Percentiles rank a stretch among this genome's conserved stretches.
Conservation (phyloP, 2,797 vertebrate genomes). For the Podarcis lilfordi region DNA sequence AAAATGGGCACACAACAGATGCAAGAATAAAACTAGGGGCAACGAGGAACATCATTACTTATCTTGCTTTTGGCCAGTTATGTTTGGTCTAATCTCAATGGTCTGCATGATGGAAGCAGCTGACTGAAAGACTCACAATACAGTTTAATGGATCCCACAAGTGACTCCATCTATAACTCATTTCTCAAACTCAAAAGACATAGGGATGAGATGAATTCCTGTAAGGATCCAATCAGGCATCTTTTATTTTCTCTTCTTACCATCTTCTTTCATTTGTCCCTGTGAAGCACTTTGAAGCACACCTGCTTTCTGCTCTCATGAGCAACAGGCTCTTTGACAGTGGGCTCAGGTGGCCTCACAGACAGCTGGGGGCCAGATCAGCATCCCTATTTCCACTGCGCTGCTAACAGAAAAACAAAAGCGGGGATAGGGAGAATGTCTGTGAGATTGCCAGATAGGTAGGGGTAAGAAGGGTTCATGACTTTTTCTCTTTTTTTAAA, state of each 20-base stretch:
- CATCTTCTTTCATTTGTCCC: not conserved
- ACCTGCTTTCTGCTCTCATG: not conserved
- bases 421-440: not conserved
- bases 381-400: not conserved
- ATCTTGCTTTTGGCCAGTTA: not conserved
- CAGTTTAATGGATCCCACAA: not conserved
- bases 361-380: not conserved
- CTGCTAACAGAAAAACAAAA: not conserved
- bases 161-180: not conserved
- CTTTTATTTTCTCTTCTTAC: not conserved
- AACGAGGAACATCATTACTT: accelerated
- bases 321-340: not conserved
- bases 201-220: not conserved
- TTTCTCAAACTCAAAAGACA: not conserved
- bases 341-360: not conserved
- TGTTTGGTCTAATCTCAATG: not conserved
- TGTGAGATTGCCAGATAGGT: not conserved
- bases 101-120: not conserved
- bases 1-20: not conserved
- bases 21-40: not conserved
- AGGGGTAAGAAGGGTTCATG: not conserved
- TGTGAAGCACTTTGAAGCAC: not conserved
- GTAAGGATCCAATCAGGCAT: not conserved
- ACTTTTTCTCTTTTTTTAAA: not conserved
- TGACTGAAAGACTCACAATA: not conserved